Base-by-base conservation (phyloP, 2,888 invertebrate genomes). In the Amphiduros pacificus region DNA sequence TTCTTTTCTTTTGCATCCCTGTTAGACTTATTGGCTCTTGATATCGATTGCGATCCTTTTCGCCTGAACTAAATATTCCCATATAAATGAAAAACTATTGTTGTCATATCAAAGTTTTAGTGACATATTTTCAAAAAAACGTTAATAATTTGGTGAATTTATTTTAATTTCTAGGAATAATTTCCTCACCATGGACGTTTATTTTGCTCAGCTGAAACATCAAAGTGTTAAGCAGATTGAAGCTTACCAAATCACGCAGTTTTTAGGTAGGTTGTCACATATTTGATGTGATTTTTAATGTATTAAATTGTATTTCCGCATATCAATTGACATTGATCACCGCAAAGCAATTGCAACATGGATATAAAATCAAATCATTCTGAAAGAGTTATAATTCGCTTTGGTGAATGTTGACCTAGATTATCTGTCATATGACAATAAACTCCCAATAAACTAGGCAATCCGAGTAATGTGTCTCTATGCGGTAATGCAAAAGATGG, bases 161-260 rank as follows among this genome's bases (percentile, higher is more conserved):
- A 2, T 27, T 31, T 54, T 31, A n/a, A 2, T 9, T 59, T 57
- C 2, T 55, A 69, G 70, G 51, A 54, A 62, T 26, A 69, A 69
- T 41, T 70, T 69, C 55, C 48, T 69, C 32, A 62, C 66, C 2
- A 55, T 69, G 29, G 70, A 69, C 55, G 62, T 69, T 1, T 69
- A 63, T 41, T 69, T 69, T 50, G 63, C 66, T 2, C 69, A 69
- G 60, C 28, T 69, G 17, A 69, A 66, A 28, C 50, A 63, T 27
- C 67, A 69, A 32, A 69, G 58, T 36, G 61, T 69, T n/a, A 58
- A 58, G 20, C 70, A 69, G 57, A 55, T 63, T 36, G 44, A 59
- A 20, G 67, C 65, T 14, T 67, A 67, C 29, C 50, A 63, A 14
- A 50, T 57, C 31, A 66, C 60, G n/a, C 62, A 66, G 51, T 66